Evolutionary conservation across 2,888 invertebrate genomes (phyloP), one percentile per base, ranked within the genome.

Genomic region (Cinara cedri): DNA sequence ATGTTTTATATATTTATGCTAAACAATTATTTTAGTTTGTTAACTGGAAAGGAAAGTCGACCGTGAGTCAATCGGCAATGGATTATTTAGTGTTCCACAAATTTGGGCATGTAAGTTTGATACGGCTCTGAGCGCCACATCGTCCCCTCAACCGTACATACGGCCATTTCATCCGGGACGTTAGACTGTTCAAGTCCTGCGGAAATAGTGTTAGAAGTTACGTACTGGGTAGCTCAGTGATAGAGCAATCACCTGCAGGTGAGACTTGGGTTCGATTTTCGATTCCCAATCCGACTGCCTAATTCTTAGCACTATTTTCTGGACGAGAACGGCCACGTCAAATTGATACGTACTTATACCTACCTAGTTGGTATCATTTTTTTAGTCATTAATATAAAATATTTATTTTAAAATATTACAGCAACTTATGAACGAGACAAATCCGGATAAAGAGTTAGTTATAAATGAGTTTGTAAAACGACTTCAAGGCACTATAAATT

Each of bases 21-120:
- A 1, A 49, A 46, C 1, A 3, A 76, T 72, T 66, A 82, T 84
- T 85, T 72, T 85, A 92, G 89, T 91, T 94, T 85, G 92, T 94
- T 82, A 90, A 92, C 84, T 93, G 95, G 93, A 92, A 91, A 84
- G 90, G 94, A 81, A 90, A 92, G 46, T 92, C 91, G 85, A 88
- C 82, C 49, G 94, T 95, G 87, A 93, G 93, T 81, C 93, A 94
- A 83, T 93, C 93, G 1, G 94, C 95, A 81, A 95, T 95, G 87
- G 92, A 93, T 84, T 95, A 94, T 86, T 89, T 96, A 83, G 90
- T 94, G 84, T 92, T 94, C 85, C 95, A 96, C 86, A 93, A 95
- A 88, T 95, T 95, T 86, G 96, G 95, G 86, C 92, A 93, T 87
- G 95, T 95, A 90, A 91, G 94, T 85, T 42, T 9, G 65, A 34